Evolutionary conservation across 1,140 invertebrate genomes (phyloP), one percentile per base, ranked within the genome.

Genomic region (Whitmania pigra): DNA sequence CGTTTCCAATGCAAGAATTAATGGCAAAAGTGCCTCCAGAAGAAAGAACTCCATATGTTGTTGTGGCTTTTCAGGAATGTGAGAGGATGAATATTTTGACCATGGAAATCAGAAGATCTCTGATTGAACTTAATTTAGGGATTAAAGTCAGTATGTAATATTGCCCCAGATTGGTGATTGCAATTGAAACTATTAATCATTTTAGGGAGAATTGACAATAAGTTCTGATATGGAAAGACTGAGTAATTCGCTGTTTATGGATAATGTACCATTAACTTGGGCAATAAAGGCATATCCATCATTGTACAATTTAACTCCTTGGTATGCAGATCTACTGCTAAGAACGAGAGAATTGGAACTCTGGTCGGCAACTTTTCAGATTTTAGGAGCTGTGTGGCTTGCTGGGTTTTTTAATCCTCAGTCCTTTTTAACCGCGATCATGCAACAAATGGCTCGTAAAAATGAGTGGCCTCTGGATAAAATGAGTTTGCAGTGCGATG

Each of bases 321-420:
- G 94, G 94, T 96, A 93, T 81, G 88, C 91, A 55, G 93, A 97
- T 83, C 84, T 97, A 55, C 83, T 94, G 13, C 83, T 92, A 25
- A 85, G 94, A 73, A 83, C 94, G 63, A 86, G 92, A 78, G 93
- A 96, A 81, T 82, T 97, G 27, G 93, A 96, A 82, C 90, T 88
- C 0, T 97, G 93, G 94, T 90, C 91, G 36, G 89, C 90, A 0
- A 93, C 95, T 83, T 95, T 95, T 86, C 90, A 93, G 77, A 90
- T 94, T 83, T 92, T 93, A 36, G 84, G 91, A 0, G 92, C 91
- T 49, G 91, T 96, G 11, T 97, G 94, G 94, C 81, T 97, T 31
- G 90, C 90, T n/a, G 94, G 94, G 9, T 94, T 97, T 82, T 97
- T 97, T 83, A 97, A 96, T 81, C 94, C 94, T 0, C 94, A 97